Base-by-base conservation (phyloP, 2,113 vertebrate genomes). In the Pelusios castaneus region DNA sequence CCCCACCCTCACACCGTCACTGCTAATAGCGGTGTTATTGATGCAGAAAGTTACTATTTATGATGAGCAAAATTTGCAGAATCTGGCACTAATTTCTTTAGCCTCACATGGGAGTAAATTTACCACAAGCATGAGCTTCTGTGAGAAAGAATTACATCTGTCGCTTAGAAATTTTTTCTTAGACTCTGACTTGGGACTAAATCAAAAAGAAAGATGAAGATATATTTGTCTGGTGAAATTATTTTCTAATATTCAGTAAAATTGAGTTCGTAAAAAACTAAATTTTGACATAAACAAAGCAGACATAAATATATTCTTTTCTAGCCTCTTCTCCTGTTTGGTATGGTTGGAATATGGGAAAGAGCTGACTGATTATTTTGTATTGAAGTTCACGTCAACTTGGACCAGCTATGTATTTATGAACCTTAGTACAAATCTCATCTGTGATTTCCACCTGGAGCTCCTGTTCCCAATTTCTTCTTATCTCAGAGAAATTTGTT, bases 101-200 rank as follows among this genome's bases (percentile, higher is more conserved):
- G 49, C 43, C 83, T 16, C 27, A 76, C 80, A 49, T 81, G 60
- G 4, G 10, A 29, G 12, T 63, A 77, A 29, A 52, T 77, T 47
- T 86, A 49, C 87, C 78, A 45, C n/a, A 22, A 84, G 51, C 14
- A 55, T 76, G 83, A 60, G 10, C 7, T 22, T 14, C 55, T 9
- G 21, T 21, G 6, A 0, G 4, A 77, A 17, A 43, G 22, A 86
- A 52, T 1, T 41, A 2, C 34, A 47, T 29, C 13, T 82, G 38
- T 27, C 52, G 92, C 41, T 54, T 6, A 6, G 91, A 73, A 55
- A 41, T 49, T 95, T 94, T 67, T 87, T 73, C 8, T 90, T 80
- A 49, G 73, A 45, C 5, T 8, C 73, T 13, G 19, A 25, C 9
- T 67, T 78, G 24, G 38, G 31, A 8, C 41, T 80, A 80, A 80